These are phyloP conservation scores for Sinodicranocentrus sp. DNA, from an alignment of 2,888 invertebrate genomes.

Conservation along the genomic window DNA sequence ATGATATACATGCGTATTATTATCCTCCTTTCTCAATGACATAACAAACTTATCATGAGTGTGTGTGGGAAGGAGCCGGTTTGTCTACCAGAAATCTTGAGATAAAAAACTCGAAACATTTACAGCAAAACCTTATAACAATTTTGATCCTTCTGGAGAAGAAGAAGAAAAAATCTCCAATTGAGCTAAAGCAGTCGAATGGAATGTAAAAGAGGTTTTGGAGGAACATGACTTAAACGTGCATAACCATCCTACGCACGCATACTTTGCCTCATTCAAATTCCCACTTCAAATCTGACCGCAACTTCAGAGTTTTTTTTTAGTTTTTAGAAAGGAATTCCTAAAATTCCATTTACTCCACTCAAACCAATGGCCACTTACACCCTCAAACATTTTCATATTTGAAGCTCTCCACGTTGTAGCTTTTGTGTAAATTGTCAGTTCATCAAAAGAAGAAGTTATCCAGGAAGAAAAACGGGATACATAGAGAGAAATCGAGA, in stretches of 20 bases:
- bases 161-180: too few species aligned
- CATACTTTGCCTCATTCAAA: constrained; percentile 4
- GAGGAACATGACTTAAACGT: too few species aligned
- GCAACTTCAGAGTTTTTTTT: too few species aligned
- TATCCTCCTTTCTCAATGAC: too few species aligned
- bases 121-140: constrained; percentile 8
- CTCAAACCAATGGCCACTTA: not conserved
- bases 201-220: too few species aligned
- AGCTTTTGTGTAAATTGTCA: constrained; percentile 2
- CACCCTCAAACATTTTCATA: too few species aligned
- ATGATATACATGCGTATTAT: too few species aligned
- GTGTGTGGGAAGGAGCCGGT: constrained; percentile 69
- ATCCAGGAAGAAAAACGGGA: not conserved
- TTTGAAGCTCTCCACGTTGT: not conserved
- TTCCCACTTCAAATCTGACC: constrained; percentile 38
- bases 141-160: constrained; percentile 26
- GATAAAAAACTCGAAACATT: constrained; percentile 24
- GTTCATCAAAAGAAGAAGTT: constrained; percentile 16
- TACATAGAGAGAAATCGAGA: constrained; percentile 11
- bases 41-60: not conserved
- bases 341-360: constrained; percentile 65
- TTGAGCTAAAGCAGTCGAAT: not conserved
- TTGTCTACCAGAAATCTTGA: constrained; percentile 54
- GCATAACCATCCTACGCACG: not conserved
- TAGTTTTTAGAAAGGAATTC: constrained; percentile 60